phyloP scores from a whole-genome alignment of 2,797 vertebrate species.

The Eurystomus glaucurus region DNA sequence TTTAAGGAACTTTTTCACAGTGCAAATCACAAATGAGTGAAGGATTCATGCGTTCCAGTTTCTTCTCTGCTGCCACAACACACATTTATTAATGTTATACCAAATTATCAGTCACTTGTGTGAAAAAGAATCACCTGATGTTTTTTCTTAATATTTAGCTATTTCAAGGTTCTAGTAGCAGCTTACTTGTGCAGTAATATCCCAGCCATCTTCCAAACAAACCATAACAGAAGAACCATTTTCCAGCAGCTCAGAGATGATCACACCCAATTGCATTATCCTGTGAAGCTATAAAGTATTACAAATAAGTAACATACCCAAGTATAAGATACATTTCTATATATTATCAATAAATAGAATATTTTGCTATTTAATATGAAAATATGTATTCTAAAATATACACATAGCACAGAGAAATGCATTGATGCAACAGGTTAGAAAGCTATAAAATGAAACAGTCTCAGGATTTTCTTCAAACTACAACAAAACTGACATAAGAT shows the following conservation, averaged over 20 bases:
- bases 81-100: background rate
- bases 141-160: background rate
- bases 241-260: slow-evolving; percentile 94
- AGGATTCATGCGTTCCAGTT: background rate
- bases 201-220: slow-evolving; percentile 99
- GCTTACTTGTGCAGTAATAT: slow-evolving; percentile 95
- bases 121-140: background rate
- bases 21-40: background rate
- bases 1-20: background rate
- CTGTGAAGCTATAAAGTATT: slow-evolving; percentile 91
- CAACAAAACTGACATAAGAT: slow-evolving; percentile 30
- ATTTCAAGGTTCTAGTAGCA: background rate
- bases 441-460: background rate
- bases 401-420: background rate
- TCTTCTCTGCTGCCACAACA: background rate
- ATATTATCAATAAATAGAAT: background rate
- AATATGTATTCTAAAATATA: background rate
- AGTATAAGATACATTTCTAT: background rate
- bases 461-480: background rate
- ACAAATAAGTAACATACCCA: background rate
- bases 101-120: background rate
- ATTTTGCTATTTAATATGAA: background rate
- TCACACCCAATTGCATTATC: slow-evolving; percentile 92
- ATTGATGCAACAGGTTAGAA: background rate
- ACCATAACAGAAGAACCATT: slow-evolving; percentile 95